Conservation (phyloP, 1,140 invertebrate species). For the Aphaenogaster rudis region DNA sequence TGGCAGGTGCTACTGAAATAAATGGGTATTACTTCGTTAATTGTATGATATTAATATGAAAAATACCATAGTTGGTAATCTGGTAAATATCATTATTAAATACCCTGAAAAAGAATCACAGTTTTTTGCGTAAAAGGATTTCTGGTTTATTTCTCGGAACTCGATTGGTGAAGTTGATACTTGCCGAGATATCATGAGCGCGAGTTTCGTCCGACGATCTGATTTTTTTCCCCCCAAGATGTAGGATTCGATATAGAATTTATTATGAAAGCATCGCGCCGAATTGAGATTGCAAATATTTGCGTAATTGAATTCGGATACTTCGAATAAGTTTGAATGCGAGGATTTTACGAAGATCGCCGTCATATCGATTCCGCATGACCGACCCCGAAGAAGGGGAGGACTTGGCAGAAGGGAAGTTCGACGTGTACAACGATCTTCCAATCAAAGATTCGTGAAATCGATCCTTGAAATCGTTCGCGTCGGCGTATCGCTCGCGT, state of each 20-base stretch:
- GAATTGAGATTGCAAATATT: conserved; percentile 5
- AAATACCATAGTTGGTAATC: not conserved
- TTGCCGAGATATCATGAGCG: too few species aligned
- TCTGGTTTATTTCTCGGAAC: not conserved
- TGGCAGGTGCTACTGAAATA: not conserved
- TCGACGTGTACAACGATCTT: not conserved
- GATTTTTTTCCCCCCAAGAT: not conserved
- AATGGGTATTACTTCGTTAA: not conserved
- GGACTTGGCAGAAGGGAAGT: not conserved
- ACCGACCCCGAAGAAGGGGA: too few species aligned
- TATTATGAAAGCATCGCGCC: not conserved
- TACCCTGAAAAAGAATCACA: not conserved
- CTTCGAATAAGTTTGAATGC: not conserved
- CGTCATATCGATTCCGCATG: not conserved
- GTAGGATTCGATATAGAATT: not conserved
- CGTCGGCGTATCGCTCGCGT: not conserved
- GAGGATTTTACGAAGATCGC: not conserved
- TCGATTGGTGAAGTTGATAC: not conserved
- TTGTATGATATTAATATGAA: not conserved
- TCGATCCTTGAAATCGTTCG: not conserved
- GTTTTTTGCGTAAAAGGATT: not conserved
- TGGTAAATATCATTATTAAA: not conserved
- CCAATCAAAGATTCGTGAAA: not conserved
- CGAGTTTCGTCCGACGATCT: not conserved
- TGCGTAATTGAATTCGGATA: not conserved